Base-by-base conservation (phyloP, 1,140 invertebrate genomes). In the Lepidurus arcticus region DNA sequence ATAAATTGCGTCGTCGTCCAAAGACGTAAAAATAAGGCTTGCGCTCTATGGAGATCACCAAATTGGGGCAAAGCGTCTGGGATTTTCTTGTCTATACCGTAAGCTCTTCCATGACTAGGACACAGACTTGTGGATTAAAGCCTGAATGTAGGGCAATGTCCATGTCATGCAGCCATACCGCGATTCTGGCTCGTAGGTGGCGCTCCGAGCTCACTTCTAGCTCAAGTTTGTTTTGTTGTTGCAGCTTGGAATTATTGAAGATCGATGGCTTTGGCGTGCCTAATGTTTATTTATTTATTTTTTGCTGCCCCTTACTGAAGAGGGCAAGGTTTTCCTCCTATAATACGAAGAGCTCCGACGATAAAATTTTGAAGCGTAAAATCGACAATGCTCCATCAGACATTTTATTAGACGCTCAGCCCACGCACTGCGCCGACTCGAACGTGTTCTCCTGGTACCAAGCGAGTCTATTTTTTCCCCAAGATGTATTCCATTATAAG, bases 31-130 rank as follows among this genome's bases (percentile, higher is more conserved):
- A 21, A 7, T 7, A 13, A 7, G 21, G 21, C 16, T 65, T 21
- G 53, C 16, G 16, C 7, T 65, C 21, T 65, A 4, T 21, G 53
- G n/a, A 65, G 53, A 21, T 13, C 16, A 7, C 16, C 16, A 47
- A 65, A 65, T 16, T 65, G 53, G 53, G 21, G 53, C 53, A 65
- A 7, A 65, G 53, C 53, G 53, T 65, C 53, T 65, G 53, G n/a
- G 8, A 21, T 65, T 21, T 9, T 65, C n/a, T 65, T 65, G 53
- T 65, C 53, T 65, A 13, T n/a, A 65, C 21, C 34, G 4, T 34
- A 34, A 34, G 34, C 1, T 13, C 53, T 65, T n/a, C 53, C 21
- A n/a, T 65, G 53, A 65, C 53, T 65, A 65, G 7, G 45, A 47
- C 45, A 47, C 10, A 10, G 16, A 47, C 45, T 47, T 47, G 53